phyloP scores from a whole-genome alignment of 2,797 vertebrate species.

The Sebastes taczanowskii region DNA sequence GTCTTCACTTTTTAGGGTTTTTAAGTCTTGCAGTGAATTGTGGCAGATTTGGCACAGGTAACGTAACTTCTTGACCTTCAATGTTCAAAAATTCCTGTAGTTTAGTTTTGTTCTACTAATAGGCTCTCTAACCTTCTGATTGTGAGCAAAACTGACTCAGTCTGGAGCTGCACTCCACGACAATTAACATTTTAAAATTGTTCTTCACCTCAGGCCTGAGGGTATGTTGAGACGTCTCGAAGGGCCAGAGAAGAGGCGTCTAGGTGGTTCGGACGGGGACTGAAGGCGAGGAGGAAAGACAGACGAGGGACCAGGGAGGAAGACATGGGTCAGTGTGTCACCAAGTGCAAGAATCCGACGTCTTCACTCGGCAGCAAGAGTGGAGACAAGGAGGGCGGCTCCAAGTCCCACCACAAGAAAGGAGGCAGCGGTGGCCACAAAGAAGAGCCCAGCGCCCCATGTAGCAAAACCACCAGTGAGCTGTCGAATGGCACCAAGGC shows the following conservation, averaged over 20 bases:
- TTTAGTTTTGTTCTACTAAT: neutral
- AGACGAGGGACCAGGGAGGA: constrained; percentile 68
- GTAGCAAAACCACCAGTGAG: constrained; percentile 89
- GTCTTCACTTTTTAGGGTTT: constrained; percentile 28
- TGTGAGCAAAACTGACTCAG: neutral
- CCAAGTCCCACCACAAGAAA: constrained; percentile 92
- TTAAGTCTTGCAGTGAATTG: constrained; percentile 28
- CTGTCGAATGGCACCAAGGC: constrained; percentile 96
- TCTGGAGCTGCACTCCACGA: neutral
- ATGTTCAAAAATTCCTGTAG: neutral
- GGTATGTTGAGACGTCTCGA: constrained; percentile 90
- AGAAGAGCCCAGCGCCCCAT: constrained; percentile 85
- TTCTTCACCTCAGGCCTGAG: constrained; percentile 75
- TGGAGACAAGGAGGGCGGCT: constrained; percentile 92
- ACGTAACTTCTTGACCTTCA: neutral
- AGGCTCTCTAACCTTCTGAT: constrained; percentile 2
- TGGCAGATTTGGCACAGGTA: constrained; percentile 62
- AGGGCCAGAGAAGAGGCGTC: constrained; percentile 83
- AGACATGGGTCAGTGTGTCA: constrained; percentile 99
- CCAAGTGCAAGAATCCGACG: constrained; percentile 98
- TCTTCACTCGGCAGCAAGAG: constrained; percentile 99
- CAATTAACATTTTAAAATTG: constrained; percentile 1
- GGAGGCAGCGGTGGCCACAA: constrained; percentile 84
- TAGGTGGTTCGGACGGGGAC: constrained; percentile 83
- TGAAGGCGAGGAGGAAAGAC: constrained; percentile 78